These are phyloP conservation scores for Anoplolepis gracilipes DNA, from an alignment of 1,140 invertebrate species.

Conservation along the genomic window DNA sequence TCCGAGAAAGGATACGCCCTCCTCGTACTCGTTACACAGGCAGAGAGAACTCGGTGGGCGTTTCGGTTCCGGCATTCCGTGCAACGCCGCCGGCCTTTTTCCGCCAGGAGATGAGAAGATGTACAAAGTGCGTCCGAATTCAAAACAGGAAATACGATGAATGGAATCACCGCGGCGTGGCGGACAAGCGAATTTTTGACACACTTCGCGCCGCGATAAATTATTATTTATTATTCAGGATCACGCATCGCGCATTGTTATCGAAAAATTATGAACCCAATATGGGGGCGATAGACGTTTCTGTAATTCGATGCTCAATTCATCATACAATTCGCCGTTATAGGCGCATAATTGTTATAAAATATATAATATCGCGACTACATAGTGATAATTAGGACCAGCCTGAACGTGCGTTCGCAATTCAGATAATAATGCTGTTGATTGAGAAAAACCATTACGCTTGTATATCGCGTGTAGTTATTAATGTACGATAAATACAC, in stretches of 20 bases:
- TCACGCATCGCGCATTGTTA: neutral
- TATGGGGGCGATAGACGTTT: neutral
- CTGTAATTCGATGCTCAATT: neutral
- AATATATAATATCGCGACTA: slow-evolving; percentile 46
- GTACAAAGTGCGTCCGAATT: slow-evolving; percentile 72
- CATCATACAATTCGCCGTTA: slow-evolving; percentile 28
- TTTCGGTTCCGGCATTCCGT: slow-evolving; percentile 73
- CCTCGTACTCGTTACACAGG: slow-evolving; percentile 72
- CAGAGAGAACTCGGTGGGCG: slow-evolving; percentile 72
- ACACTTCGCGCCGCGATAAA: neutral
- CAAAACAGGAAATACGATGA: slow-evolving; percentile 47
- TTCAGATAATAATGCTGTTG: slow-evolving; percentile 59
- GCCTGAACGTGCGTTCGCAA: slow-evolving; percentile 40
- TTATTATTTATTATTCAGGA: slow-evolving; percentile 18
- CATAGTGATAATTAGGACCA: slow-evolving; percentile 47
- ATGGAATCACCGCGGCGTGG: slow-evolving; percentile 7
- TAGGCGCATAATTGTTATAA: slow-evolving; percentile 36
- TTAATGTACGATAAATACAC: slow-evolving; percentile 56
- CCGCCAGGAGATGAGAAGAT: slow-evolving; percentile 73
- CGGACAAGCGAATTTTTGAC: slow-evolving; percentile 6
- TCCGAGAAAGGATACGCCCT: slow-evolving; percentile 74
- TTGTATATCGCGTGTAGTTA: slow-evolving; percentile 59
- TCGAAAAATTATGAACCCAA: neutral
- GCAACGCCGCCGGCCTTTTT: slow-evolving; percentile 70
- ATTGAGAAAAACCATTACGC: slow-evolving; percentile 62